phyloP scores from a whole-genome alignment of 2,113 vertebrate genomes.

The Delphinus delphis region DNA sequence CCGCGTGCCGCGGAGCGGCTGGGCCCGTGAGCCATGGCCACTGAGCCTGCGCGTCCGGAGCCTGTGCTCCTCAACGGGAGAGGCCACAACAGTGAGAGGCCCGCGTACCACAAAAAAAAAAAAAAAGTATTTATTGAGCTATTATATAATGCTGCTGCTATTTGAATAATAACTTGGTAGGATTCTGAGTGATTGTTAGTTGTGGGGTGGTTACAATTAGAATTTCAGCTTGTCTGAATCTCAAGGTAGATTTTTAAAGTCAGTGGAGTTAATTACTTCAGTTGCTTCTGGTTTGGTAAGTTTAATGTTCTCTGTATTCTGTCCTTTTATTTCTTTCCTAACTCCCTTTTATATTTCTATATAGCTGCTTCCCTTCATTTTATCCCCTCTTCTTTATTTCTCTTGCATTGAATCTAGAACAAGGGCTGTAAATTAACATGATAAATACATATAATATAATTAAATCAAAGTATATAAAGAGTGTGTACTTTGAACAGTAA shows the following conservation, averaged over 20 bases:
- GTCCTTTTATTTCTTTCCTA: neutral
- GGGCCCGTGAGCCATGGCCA: too few species aligned
- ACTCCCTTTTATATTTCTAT: neutral
- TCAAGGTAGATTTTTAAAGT: neutral
- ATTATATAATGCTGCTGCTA: neutral
- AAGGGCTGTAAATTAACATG: conserved; percentile 6
- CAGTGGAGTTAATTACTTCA: neutral
- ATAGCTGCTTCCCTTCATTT: neutral
- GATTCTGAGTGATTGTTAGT: neutral
- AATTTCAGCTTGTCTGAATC: neutral
- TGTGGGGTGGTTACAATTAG: neutral
- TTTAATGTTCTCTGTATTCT: neutral
- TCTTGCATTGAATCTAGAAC: neutral
- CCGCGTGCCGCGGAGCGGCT: too few species aligned
- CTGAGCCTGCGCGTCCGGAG: too few species aligned
- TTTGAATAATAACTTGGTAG: neutral
- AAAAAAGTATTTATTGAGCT: neutral
- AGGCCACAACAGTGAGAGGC: too few species aligned
- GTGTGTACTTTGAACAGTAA: conserved; percentile 41
- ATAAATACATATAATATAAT: conserved; percentile 45
- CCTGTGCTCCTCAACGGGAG: too few species aligned
- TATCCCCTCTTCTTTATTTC: neutral
- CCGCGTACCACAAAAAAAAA: too few species aligned
- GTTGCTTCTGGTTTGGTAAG: neutral
- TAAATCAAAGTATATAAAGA: neutral